Base-by-base conservation (phyloP, 2,888 invertebrate species). In the Tubulanus polymorphus region DNA sequence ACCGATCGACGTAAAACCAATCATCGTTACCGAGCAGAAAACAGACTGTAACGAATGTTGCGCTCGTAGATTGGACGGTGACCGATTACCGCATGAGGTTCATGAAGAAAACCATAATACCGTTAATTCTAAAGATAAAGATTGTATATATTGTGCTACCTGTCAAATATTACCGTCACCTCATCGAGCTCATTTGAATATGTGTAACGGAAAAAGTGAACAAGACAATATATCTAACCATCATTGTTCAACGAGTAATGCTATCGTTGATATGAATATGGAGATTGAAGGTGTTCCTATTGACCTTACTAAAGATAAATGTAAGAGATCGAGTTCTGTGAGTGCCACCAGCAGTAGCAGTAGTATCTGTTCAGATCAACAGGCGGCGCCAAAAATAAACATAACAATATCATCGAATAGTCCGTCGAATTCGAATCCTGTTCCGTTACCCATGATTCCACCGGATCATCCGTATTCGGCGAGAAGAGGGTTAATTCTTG, bases 401-500 rank as follows among this genome's bases (percentile, higher is more conserved):
- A 71, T 71, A 35, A 63, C 72, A 12, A 64, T 68, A 29, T 63
- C 69, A 30, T 54, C 58, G 37, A 55, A 63, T 26, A 68, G 69
- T 10, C 64, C 67, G 0, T 65, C 68, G 1, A 53, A 68, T 28
- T 65, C 61, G 15, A 48, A 48, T 6, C 32, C 53, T 20, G 61
- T 70, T 15, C 69, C 69, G 5, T 62, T 71, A n/a, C 69, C 72
- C n/a, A n/a, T n/a, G n/a, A n/a, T n/a, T 3, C 67, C 70, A 3
- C 64, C 68, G 1, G 70, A 71, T 49, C 66, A 68, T 48, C 61
- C 65, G 27, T 76, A 75, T 60, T 71, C 74, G 3, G 66, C 66
- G 8, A 56, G 75, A 28, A 52, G 76, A 15, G 73, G 74, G 41
- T 63, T 72, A 18, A 75, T 75, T 55, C 63, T 76, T 10, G 75